These are phyloP conservation scores for Morpho deidamia DNA, from an alignment of 2,888 invertebrate species.

Conservation along the genomic window DNA sequence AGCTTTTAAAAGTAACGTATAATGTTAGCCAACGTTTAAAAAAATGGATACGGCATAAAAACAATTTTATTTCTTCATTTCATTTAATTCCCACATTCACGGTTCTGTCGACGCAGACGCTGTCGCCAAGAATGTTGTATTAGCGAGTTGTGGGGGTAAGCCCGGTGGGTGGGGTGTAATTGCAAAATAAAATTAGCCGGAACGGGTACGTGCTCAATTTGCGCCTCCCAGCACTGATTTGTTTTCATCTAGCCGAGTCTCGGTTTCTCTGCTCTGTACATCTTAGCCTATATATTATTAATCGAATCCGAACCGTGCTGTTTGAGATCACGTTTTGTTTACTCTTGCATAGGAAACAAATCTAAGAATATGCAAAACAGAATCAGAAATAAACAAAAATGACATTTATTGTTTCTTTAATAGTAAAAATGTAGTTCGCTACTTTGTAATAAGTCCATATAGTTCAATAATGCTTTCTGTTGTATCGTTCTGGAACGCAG, in stretches of 20 bases:
- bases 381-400: too few relatives aligned
- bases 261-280: slow-evolving; percentile 36
- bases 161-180: slow-evolving; percentile 59
- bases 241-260: slow-evolving; percentile 60
- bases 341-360: not conserved
- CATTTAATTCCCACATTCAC: slow-evolving; percentile 8
- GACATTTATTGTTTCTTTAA: too few relatives aligned
- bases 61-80: slow-evolving; percentile 1
- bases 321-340: slow-evolving; percentile 30
- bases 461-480: too few relatives aligned
- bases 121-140: slow-evolving; percentile 76
- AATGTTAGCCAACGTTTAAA: too few relatives aligned
- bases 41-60: not conserved
- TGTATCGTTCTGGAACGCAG: too few relatives aligned
- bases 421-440: too few relatives aligned
- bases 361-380: too few relatives aligned
- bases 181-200: slow-evolving; percentile 79
- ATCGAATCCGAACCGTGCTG: slow-evolving; percentile 61
- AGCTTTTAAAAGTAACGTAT: too few relatives aligned
- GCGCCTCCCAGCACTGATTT: slow-evolving; percentile 76
- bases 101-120: slow-evolving; percentile 30
- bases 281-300: slow-evolving; percentile 76
- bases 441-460: too few relatives aligned
- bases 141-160: slow-evolving; percentile 39
- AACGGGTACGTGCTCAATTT: slow-evolving; percentile 79